Percentiles rank a stretch among this genome's conserved stretches.
phyloP scores from a whole-genome alignment of 92 coral and sea anemone genomes.

The Hydrozoanthus gracilis region DNA sequence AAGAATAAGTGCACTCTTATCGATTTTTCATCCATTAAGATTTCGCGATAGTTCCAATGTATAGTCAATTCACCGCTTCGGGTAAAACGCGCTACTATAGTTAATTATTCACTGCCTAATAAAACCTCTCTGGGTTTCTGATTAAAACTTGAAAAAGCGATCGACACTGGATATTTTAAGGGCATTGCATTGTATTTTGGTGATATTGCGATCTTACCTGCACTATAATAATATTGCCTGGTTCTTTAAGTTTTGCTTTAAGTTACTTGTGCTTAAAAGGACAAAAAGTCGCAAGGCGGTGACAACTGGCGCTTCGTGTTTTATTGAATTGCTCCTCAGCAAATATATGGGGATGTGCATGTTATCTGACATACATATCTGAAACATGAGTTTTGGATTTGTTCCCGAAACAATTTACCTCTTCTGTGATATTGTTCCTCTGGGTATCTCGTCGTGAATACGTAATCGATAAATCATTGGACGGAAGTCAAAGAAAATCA shows the following conservation, averaged over 20 bases:
- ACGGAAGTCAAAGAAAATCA: neutral
- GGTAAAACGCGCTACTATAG: neutral
- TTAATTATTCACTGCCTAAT: neutral
- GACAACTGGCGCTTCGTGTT: neutral
- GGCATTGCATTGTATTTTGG: neutral
- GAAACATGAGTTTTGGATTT: neutral
- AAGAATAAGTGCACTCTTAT: conserved; percentile 2
- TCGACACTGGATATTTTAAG: neutral
- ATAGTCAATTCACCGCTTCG: conserved; percentile 6
- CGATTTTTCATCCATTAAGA: conserved; percentile 36
- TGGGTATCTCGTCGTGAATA: conserved; percentile 22
- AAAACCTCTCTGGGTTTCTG: conserved; percentile 9
- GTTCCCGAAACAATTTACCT: conserved; percentile 43
- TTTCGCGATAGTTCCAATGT: conserved; percentile 8
- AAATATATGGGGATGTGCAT: neutral
- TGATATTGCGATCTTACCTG: neutral
- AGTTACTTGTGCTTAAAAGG: neutral
- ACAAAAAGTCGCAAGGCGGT: neutral
- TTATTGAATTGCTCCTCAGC: neutral
- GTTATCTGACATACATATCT: neutral
- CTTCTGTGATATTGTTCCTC: neutral
- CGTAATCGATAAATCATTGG: conserved; percentile 4
- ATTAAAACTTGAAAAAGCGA: neutral
- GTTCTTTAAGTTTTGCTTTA: too few species aligned
- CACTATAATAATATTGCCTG: too few species aligned